Evolutionary conservation across 2,888 invertebrate genomes (phyloP).

Genomic region (Pelosia muscerda): DNA sequence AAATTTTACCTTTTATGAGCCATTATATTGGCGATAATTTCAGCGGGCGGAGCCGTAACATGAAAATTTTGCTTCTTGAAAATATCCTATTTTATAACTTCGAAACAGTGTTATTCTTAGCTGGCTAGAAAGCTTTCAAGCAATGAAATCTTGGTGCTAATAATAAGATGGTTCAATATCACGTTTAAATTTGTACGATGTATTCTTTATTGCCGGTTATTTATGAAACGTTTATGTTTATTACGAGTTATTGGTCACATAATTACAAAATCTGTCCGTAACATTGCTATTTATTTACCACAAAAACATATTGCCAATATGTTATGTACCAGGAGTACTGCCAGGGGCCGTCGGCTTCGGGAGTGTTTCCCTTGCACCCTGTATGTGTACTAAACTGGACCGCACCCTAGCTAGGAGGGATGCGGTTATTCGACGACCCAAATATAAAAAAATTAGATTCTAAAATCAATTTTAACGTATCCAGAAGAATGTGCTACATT

Average conservation of each 20-base stretch:
- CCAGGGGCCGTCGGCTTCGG: too few species aligned
- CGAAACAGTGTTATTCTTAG: conserved; percentile 25
- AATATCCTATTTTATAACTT: conserved; percentile 47
- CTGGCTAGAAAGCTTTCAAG: background rate
- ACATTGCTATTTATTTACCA: too few species aligned
- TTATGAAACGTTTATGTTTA: background rate
- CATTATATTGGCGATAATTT: conserved; percentile 78
- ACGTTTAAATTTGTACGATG: background rate
- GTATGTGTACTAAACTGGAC: too few species aligned
- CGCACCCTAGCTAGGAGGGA: too few species aligned
- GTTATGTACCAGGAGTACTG: too few species aligned
- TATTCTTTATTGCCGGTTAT: background rate
- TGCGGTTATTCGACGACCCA: too few species aligned
- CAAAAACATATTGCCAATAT: too few species aligned
- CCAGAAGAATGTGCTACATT: background rate
- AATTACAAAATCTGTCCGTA: background rate
- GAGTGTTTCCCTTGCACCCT: too few species aligned
- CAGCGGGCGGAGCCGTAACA: conserved; percentile 56
- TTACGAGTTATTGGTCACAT: background rate
- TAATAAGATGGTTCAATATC: background rate
- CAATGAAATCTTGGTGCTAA: background rate
- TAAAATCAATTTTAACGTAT: background rate
- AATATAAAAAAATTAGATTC: background rate
- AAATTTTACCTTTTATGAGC: conserved; percentile 80
- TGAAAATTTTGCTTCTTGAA: conserved; percentile 61